These are phyloP conservation scores for Stichodactyla helianthus DNA, from an alignment of 64 coral and sea anemone genomes.

Conservation along the genomic window DNA sequence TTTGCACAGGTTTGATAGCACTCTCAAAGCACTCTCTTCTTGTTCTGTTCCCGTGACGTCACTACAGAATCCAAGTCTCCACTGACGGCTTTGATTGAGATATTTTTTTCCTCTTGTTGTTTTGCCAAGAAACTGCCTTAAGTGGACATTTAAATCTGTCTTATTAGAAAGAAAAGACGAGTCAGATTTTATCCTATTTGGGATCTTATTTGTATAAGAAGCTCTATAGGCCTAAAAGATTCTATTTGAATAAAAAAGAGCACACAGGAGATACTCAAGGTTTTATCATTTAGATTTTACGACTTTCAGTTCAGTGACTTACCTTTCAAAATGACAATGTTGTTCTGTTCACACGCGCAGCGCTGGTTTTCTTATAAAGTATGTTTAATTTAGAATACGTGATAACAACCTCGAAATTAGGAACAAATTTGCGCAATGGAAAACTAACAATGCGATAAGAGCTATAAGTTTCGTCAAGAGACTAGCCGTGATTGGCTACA, in stretches of 20 bases:
- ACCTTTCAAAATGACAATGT: not conserved
- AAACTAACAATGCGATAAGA: slow-evolving; percentile 2
- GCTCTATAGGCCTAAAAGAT: not conserved
- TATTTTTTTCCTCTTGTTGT: not conserved
- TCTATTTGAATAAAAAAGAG: not conserved
- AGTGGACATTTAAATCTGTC: not conserved
- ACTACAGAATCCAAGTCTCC: not conserved
- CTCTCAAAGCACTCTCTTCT: not conserved
- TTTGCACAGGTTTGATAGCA: not conserved
- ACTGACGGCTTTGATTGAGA: too few relatives aligned
- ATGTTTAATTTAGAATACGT: slow-evolving; percentile 11
- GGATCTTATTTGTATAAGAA: not conserved
- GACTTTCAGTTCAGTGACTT: not conserved
- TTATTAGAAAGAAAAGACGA: not conserved
- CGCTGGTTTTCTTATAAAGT: not conserved
- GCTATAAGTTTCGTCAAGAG: not conserved
- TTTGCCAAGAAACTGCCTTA: not conserved
- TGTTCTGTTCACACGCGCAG: not conserved
- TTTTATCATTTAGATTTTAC: too few relatives aligned
- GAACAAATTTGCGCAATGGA: not conserved
- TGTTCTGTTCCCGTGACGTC: not conserved
- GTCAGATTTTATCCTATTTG: not conserved
- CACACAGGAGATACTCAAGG: too few relatives aligned
- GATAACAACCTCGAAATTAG: not conserved
- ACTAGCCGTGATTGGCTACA: not conserved